phyloP scores from a whole-genome alignment of 2,888 invertebrate genomes.

The Drosophila neotestacea region DNA sequence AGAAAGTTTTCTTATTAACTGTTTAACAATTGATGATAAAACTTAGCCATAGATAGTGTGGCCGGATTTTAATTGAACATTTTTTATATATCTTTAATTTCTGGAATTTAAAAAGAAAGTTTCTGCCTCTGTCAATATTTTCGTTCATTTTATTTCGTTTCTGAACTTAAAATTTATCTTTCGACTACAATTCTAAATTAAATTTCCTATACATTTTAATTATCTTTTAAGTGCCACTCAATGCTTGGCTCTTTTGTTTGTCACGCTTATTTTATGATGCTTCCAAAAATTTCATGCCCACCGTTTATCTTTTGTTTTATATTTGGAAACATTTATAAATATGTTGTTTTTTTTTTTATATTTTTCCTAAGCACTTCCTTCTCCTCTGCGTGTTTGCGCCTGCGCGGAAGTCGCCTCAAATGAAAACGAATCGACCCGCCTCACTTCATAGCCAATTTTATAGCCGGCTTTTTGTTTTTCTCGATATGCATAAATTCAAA shows the following conservation, averaged over 20 bases:
- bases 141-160: background rate
- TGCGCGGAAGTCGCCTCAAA: constrained; percentile 64
- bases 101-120: background rate
- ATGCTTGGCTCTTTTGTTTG: constrained; percentile 17
- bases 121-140: background rate
- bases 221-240: constrained; percentile 37
- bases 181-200: background rate
- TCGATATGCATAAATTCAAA: constrained; percentile 29
- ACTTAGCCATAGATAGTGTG: constrained; percentile 16
- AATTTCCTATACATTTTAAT: constrained; percentile 35
- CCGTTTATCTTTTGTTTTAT: constrained; percentile 12
- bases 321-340: background rate
- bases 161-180: background rate
- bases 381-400: constrained; percentile 47
- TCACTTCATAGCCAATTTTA: constrained; percentile 14
- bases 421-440: background rate
- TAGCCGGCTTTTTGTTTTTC: constrained; percentile 23
- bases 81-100: background rate
- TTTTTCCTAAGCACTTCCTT: constrained; percentile 43
- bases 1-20: constrained; percentile 33
- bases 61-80: background rate
- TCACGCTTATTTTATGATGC: constrained; percentile 9
- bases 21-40: constrained; percentile 15
- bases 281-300: background rate
- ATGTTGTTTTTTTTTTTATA: constrained; percentile 10